Evolutionary conservation across 1,140 invertebrate genomes (phyloP).

Genomic region (Drosophila ercepeae): DNA sequence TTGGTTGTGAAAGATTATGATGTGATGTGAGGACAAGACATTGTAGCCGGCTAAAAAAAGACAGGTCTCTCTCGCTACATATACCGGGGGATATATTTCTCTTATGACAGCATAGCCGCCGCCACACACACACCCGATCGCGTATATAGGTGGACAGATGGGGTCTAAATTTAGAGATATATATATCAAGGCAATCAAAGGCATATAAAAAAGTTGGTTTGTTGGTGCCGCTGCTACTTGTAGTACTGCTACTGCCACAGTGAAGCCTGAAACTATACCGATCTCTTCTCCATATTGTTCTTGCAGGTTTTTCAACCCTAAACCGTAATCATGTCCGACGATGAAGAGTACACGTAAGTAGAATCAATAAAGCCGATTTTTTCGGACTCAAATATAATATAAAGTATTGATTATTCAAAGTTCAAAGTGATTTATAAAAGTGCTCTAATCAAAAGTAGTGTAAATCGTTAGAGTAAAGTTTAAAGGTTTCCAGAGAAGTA

Average conservation of each 20-base stretch:
- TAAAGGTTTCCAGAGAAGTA: slow-evolving; percentile 14
- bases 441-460: neutral
- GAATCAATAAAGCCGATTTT: neutral
- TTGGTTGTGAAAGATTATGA: slow-evolving; percentile 45
- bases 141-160: no score
- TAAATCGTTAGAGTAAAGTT: slow-evolving; percentile 24
- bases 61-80: slow-evolving; percentile 33
- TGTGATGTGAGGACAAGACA: slow-evolving; percentile 51
- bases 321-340: slow-evolving; percentile 89
- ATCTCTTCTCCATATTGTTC: slow-evolving; percentile 27
- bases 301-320: slow-evolving; percentile 86
- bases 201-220: slow-evolving; percentile 18
- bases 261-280: slow-evolving; percentile 17
- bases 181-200: slow-evolving; percentile 55
- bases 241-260: slow-evolving; percentile 14
- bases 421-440: neutral
- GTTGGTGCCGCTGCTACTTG: slow-evolving; percentile 6
- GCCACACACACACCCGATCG: neutral
- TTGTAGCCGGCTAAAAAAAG: slow-evolving; percentile 70
- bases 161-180: slow-evolving; percentile 60
- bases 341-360: slow-evolving; percentile 90
- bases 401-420: no score
- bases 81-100: slow-evolving; percentile 31
- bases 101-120: slow-evolving; percentile 52
- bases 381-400: neutral